These are phyloP conservation scores for Tenodera sinensis DNA, from an alignment of 2,888 invertebrate species.

Conservation along the genomic window DNA sequence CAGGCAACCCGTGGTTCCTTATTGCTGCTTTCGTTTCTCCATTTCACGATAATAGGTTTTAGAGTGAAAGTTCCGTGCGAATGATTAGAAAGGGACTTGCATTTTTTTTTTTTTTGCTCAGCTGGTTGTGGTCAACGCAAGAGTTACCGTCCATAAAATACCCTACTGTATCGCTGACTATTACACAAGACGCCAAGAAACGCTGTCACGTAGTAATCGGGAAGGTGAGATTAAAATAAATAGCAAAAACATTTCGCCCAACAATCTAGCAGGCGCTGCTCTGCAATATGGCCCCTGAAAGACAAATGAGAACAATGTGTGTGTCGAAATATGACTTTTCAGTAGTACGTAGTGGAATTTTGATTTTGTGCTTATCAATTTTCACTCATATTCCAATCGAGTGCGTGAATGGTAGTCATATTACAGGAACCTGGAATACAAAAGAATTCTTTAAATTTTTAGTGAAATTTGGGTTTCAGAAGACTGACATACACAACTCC, in stretches of 20 bases:
- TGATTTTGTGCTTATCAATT: neutral
- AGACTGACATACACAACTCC: conserved; percentile 81
- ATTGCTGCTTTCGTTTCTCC: neutral
- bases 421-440: conserved; percentile 62
- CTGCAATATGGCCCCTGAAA: neutral
- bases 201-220: neutral
- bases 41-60: neutral
- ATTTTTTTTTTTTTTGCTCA: too few relatives aligned
- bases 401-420: conserved; percentile 46
- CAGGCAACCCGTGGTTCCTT: neutral
- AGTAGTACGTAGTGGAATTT: neutral
- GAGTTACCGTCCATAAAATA: too few relatives aligned
- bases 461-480: conserved; percentile 94
- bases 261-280: neutral
- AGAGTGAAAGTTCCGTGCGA: neutral
- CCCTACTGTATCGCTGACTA: too few relatives aligned
- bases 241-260: neutral
- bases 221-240: neutral
- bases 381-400: neutral
- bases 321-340: neutral
- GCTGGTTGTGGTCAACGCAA: too few relatives aligned
- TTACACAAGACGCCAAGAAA: too few relatives aligned
- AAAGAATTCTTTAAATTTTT: conserved; percentile 86
- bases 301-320: conserved; percentile 8
- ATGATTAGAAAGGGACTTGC: neutral